Conservation (phyloP, 2,797 vertebrate species). For the Micromesistius poutassou region DNA sequence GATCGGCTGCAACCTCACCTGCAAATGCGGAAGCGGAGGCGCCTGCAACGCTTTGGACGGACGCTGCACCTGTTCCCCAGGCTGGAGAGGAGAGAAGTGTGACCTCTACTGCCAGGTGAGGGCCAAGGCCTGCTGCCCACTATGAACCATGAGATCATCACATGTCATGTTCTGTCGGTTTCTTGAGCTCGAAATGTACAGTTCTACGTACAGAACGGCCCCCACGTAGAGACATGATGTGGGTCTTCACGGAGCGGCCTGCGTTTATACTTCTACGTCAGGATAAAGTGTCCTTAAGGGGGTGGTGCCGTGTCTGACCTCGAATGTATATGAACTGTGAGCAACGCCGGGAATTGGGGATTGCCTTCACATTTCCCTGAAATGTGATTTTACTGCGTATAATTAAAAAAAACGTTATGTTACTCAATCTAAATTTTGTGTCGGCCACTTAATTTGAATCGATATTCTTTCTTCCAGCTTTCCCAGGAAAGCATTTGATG, state of each 20-base stretch:
- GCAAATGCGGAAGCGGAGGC: constrained; percentile 84
- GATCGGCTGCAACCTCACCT: constrained; percentile 87
- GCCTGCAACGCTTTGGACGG: constrained; percentile 87
- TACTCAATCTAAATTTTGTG: neutral
- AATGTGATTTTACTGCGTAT: neutral
- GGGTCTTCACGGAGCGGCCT: too few relatives aligned
- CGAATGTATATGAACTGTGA: neutral
- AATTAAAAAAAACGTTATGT: neutral
- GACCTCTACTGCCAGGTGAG: constrained; percentile 85
- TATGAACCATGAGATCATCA: too few relatives aligned
- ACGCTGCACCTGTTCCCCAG: constrained; percentile 85
- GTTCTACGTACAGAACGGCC: too few relatives aligned
- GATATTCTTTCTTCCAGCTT: too few relatives aligned
- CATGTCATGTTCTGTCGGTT: too few relatives aligned
- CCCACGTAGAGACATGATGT: neutral
- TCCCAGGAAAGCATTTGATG: neutral
- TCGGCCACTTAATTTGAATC: neutral
- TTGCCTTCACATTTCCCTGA: neutral
- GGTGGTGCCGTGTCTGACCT: neutral
- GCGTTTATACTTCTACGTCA: too few relatives aligned
- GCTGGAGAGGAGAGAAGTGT: constrained; percentile 90
- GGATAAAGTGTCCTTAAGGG: neutral
- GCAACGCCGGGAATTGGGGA: too few relatives aligned
- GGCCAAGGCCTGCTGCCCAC: neutral
- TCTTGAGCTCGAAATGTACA: too few relatives aligned